A percentile compares a stretch with the other conserved stretches of the same genome.
These are phyloP conservation scores for Todiramphus saurophagus DNA, from an alignment of 2,113 vertebrate genomes.

Conservation along the genomic window DNA sequence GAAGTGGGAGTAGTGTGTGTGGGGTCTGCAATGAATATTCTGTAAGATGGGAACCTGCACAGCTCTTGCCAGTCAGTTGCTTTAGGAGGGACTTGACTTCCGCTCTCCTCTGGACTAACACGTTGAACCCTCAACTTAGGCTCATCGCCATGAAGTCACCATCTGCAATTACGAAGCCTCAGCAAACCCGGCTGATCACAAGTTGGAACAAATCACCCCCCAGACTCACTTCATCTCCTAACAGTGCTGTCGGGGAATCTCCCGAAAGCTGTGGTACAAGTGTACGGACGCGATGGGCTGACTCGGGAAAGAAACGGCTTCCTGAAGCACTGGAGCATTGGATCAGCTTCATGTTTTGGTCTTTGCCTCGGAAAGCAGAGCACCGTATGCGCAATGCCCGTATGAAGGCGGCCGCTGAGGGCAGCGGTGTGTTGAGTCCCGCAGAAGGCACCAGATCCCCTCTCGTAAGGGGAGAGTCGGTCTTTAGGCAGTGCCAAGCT, in stretches of 20 bases:
- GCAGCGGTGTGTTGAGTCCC: accelerated
- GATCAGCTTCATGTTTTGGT: accelerated
- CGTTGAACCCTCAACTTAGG: constrained; percentile 60
- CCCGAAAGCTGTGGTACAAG: background rate
- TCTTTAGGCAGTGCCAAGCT: background rate
- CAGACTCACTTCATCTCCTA: constrained; percentile 94
- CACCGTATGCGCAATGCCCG: accelerated
- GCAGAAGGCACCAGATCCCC: background rate
- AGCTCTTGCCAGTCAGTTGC: background rate
- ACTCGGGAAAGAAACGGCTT: background rate
- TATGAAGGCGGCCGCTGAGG: background rate
- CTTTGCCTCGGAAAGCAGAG: background rate
- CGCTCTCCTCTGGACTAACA: background rate
- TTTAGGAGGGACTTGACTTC: background rate
- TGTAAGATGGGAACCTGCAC: background rate
- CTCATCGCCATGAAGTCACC: constrained; percentile 91
- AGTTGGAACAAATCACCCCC: constrained; percentile 84
- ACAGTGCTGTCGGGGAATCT: background rate
- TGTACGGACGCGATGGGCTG: background rate
- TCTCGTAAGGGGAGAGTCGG: accelerated
- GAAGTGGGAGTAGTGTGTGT: background rate
- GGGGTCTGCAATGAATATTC: background rate
- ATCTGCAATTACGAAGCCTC: constrained; percentile 96
- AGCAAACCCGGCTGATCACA: constrained; percentile 94
- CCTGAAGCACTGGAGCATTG: background rate